Evolutionary conservation across 2,113 vertebrate species (phyloP), one percentile per base, ranked within the genome.

Genomic region (Oreochromis aureus): DNA sequence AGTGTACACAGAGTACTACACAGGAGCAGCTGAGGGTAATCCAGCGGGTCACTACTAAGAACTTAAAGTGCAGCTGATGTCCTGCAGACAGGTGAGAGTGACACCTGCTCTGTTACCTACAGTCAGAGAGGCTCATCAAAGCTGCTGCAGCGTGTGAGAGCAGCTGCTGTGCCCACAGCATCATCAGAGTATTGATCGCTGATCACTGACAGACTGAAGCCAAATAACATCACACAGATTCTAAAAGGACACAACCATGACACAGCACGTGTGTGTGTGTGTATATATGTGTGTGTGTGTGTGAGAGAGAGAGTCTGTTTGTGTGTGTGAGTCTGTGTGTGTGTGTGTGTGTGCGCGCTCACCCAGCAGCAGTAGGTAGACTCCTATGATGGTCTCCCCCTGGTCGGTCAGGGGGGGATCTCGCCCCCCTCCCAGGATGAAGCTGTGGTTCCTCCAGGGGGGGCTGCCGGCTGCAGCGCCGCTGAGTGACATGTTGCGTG

Each of bases 291-390:
- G 16, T n/a, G 1, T 54, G 10, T 8, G 2, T 13, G 3, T 3
- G 4, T 2, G 6, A 3, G 24, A 27, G 24, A 27, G 24, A 27
- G 24, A 27, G 24, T 3, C 24, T 7, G 0, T 9, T 1, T 18
- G 7, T 18, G 3, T 18, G 3, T 4, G 3, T 51, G 3, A 4
- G 6, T 7, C 3, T 15, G 39, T 9, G 3, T 41, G 10, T 39
- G 39, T 10, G 1, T 10, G 73, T 34, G 39, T 46, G 69, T 1
- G 15, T 1, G 16, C 10, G 18, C 2, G 6, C 78, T 55, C 36
- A 95, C 94, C 94, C 58, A 95, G 91, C 84, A 94, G 82, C 79
- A 95, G 93, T 18, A 95, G 92, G 82, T 95, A 94, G 4, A 94
- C 81, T 7, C 94, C 94, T 5, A 94, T 93, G 91, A 94, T 91